phyloP scores from a whole-genome alignment of 2,113 vertebrate species.

The Nestor notabilis region DNA sequence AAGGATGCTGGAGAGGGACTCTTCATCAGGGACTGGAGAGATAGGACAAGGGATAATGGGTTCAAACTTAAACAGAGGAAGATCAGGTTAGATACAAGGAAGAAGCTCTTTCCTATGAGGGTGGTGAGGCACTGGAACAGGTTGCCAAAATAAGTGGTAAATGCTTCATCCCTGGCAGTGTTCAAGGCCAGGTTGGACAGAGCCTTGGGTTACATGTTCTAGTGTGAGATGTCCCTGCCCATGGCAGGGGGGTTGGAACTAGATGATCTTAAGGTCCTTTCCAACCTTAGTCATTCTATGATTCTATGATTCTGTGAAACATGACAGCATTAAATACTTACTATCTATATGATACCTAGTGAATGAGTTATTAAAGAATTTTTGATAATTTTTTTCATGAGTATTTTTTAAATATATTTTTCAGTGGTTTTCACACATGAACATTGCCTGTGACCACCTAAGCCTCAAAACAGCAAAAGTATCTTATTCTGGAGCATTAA shows the following conservation, averaged over 20 bases:
- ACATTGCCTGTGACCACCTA: not conserved
- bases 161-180: not conserved
- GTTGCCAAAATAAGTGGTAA: not conserved
- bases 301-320: not conserved
- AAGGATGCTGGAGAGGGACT: not conserved
- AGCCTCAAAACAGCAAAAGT: not conserved
- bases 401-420: not conserved
- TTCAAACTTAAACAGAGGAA: not conserved
- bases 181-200: not conserved
- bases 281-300: not conserved
- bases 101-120: not conserved
- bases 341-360: not conserved
- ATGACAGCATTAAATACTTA: not conserved
- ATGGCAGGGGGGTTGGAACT: not conserved
- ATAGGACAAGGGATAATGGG: not conserved
- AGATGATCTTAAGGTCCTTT: not conserved
- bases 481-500: not conserved
- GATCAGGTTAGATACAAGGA: not conserved
- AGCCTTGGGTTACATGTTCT: not conserved
- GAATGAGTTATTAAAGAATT: not conserved
- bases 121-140: not conserved
- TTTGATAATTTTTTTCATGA: fast-evolving
- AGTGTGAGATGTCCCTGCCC: not conserved
- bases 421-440: not conserved
- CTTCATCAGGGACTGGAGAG: not conserved